Evolutionary conservation across 1,140 invertebrate species (phyloP), one percentile per base, ranked within the genome.

Genomic region (Drosophila sechellia): DNA sequence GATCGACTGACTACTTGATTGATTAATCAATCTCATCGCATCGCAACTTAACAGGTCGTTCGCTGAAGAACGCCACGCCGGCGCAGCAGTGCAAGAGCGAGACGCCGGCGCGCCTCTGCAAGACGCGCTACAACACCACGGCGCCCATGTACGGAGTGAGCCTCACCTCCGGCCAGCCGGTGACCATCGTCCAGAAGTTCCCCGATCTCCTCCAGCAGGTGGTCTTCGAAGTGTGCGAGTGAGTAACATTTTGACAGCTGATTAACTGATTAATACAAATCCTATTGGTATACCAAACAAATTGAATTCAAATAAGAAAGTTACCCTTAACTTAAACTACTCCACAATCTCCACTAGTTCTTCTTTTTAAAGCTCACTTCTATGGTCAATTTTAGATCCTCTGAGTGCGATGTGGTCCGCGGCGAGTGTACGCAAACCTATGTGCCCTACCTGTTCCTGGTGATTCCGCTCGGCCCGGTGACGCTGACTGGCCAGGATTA

Each of bases 161-260:
- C 22, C 93, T 98, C 5, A 98, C 97, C 3, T 97, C 97, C 20
- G 97, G 97, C 11, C 96, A 98, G 91, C 97, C 97, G 1, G 97
- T 98, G 54, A 98, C 97, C 34, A 98, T 98, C 75, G 97, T 98
- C 22, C 97, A 98, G 93, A 98, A 98, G 92, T 98, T 98, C 90
- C 97, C 97, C 3, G 97, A 98, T 93, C 93, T 98, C n/a, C 92
- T 98, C 35, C 97, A 98, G 90, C 97, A 98, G 93, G 97, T 98
- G 48, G 96, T 98, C 48, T 98, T 97, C 84, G 97, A 98, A 93
- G 96, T 97, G 63, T 96, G 95, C 95, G 95, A 95, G 95, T 94
- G 71, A 94, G 94, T 94, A 69, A 8, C 2, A 5, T 5, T 34
- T 34, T 34, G 40, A 2, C 20, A 22, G 2, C 20, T 3, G 2